Evolutionary conservation across 2,888 invertebrate species (phyloP).

Genomic region (Orthosia incerta): DNA sequence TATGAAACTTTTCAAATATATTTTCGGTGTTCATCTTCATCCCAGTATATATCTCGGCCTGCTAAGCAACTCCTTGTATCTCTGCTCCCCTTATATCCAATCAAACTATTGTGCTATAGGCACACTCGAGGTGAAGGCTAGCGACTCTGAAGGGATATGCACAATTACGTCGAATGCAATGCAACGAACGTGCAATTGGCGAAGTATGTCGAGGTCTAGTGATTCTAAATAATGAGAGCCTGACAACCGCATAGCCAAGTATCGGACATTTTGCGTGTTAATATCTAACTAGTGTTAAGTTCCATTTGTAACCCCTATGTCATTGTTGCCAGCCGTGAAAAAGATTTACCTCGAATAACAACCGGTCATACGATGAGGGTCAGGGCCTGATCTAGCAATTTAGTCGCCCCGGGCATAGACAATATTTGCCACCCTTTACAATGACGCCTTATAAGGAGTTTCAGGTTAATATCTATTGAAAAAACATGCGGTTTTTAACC

Average conservation of each 20-base stretch:
- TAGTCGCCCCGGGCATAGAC: too few relatives aligned
- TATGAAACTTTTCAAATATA: not conserved
- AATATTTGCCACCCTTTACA: too few relatives aligned
- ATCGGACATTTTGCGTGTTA: conserved; percentile 13
- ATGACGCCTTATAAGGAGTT: too few relatives aligned
- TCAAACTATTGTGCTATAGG: not conserved
- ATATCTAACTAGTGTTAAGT: not conserved
- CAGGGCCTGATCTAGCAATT: too few relatives aligned
- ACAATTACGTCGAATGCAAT: conserved; percentile 28
- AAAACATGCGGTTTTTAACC: too few relatives aligned
- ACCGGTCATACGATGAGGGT: too few relatives aligned
- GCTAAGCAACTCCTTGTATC: not conserved
- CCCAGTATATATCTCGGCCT: not conserved
- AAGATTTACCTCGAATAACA: not conserved
- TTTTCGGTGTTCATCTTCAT: not conserved
- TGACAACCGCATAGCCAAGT: conserved; percentile 18
- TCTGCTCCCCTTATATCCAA: not conserved
- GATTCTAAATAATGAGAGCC: conserved; percentile 28
- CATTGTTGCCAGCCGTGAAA: conserved; percentile 1
- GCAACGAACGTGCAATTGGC: conserved; percentile 2
- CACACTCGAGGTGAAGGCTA: not conserved
- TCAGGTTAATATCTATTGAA: too few relatives aligned
- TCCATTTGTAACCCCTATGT: not conserved
- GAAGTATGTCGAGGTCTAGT: conserved; percentile 24
- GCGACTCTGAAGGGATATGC: conserved; percentile 5